A percentile compares a stretch with the other conserved stretches of the same genome.
phyloP scores from a whole-genome alignment of 1,140 invertebrate genomes.

The Pseudoatta argentina region DNA sequence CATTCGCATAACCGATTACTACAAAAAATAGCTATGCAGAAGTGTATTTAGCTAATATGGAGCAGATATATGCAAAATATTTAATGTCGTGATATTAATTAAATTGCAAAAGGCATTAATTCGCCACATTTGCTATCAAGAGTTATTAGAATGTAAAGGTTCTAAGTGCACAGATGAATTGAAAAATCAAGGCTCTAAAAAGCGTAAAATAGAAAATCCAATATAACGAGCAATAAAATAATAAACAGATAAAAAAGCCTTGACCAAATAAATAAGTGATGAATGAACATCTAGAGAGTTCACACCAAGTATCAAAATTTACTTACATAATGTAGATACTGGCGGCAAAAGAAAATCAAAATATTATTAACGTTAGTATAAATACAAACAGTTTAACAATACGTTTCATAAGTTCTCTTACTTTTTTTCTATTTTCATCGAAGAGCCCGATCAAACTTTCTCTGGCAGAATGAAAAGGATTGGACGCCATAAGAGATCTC shows the following conservation, averaged over 20 bases:
- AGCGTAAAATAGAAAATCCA: conserved; percentile 59
- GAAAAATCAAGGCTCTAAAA: conserved; percentile 60
- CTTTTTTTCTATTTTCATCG: conserved; percentile 97
- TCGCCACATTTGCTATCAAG: conserved; percentile 13
- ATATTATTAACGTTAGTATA: conserved; percentile 79
- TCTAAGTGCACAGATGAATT: conserved; percentile 43
- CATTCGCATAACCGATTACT: conserved; percentile 36
- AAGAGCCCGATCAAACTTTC: conserved; percentile 96
- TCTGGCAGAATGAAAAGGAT: conserved; percentile 95
- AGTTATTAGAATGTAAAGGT: conserved; percentile 47
- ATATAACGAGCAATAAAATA: conserved; percentile 58
- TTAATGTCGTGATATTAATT: conserved; percentile 16
- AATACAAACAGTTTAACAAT: conserved; percentile 62
- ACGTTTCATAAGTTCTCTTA: conserved; percentile 81
- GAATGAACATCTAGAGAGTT: conserved; percentile 75
- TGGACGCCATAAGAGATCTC: conserved; percentile 96
- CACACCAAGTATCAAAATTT: conserved; percentile 85
- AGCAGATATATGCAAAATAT: conserved; percentile 20
- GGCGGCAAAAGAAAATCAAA: conserved; percentile 86
- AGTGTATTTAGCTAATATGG: conserved; percentile 12
- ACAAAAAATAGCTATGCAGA: conserved; percentile 20
- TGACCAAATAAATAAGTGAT: conserved; percentile 68
- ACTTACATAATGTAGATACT: conserved; percentile 90
- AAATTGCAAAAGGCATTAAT: conserved; percentile 55
- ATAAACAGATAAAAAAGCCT: conserved; percentile 76